Conservation (phyloP, 2,888 invertebrate genomes). For the Cremastobaeus sp. region DNA sequence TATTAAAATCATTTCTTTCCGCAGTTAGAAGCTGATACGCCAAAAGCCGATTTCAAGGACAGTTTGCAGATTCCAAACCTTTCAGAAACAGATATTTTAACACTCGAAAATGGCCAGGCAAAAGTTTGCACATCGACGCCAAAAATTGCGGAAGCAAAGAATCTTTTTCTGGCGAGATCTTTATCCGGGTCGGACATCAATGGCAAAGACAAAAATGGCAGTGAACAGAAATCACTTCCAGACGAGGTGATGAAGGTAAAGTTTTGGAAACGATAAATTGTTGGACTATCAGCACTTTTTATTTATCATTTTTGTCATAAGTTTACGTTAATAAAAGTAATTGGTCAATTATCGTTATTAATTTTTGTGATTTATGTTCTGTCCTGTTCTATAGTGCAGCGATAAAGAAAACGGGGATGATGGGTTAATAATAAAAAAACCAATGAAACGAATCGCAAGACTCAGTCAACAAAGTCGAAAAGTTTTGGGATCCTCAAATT, state of each 20-base stretch:
- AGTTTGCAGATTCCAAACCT: slow-evolving; percentile 6
- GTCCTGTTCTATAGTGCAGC: slow-evolving; percentile 58
- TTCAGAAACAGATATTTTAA: slow-evolving; percentile 15
- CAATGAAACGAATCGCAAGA: slow-evolving; percentile 39
- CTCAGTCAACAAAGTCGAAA: slow-evolving; percentile 31
- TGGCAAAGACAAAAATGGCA: slow-evolving; percentile 56
- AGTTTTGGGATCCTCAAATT: slow-evolving; percentile 50
- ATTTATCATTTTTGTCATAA: no score
- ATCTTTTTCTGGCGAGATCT: slow-evolving; percentile 60
- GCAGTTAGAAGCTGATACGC: slow-evolving; percentile 25
- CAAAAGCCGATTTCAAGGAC: slow-evolving; percentile 12
- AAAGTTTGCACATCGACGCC: slow-evolving; percentile 35
- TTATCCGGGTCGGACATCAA: slow-evolving; percentile 67
- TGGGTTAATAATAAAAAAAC: slow-evolving; percentile 49
- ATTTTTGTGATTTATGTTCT: not conserved
- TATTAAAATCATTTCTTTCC: not conserved
- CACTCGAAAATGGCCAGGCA: not conserved
- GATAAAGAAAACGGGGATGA: slow-evolving; percentile 69
- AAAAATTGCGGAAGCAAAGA: slow-evolving; percentile 40
- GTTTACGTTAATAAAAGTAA: not conserved
- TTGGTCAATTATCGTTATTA: not conserved
- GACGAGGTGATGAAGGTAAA: slow-evolving; percentile 59
- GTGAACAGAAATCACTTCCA: slow-evolving; percentile 64
- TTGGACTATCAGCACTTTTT: no score
- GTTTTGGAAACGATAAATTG: no score